Conservation (phyloP, 2,888 invertebrate genomes). For the Eupithecia inturbata region DNA sequence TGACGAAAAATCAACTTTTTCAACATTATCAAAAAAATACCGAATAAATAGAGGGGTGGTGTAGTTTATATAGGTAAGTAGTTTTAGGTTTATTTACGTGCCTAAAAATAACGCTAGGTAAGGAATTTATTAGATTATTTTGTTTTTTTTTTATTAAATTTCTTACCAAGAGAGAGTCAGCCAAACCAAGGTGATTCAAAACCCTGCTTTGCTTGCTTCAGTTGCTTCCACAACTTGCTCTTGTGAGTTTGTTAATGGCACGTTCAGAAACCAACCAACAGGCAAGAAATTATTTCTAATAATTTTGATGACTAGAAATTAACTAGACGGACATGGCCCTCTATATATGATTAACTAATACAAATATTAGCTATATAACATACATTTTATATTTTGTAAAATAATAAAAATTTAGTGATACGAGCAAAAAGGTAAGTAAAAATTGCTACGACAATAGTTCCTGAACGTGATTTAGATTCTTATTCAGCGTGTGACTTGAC, state of each 20-base stretch:
- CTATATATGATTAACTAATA: neutral
- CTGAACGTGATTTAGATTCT: neutral
- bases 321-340: neutral
- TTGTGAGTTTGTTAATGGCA: neutral
- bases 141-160: neutral
- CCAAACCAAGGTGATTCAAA: slow-evolving; percentile 22
- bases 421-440: neutral
- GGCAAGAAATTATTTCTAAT: neutral
- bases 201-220: slow-evolving; percentile 8
- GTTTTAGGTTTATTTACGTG: neutral
- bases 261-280: neutral
- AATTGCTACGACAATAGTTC: neutral
- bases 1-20: neutral
- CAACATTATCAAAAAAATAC: neutral
- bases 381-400: too few relatives aligned
- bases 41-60: neutral
- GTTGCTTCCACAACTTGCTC: neutral
- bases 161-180: slow-evolving; percentile 24
- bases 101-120: neutral
- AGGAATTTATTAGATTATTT: neutral
- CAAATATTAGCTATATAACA: neutral
- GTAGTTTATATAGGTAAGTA: neutral
- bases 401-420: too few relatives aligned
- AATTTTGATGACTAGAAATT: neutral
- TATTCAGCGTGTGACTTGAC: neutral